Base-by-base conservation (phyloP, 2,113 vertebrate species). In the Agapornis roseicollis region DNA sequence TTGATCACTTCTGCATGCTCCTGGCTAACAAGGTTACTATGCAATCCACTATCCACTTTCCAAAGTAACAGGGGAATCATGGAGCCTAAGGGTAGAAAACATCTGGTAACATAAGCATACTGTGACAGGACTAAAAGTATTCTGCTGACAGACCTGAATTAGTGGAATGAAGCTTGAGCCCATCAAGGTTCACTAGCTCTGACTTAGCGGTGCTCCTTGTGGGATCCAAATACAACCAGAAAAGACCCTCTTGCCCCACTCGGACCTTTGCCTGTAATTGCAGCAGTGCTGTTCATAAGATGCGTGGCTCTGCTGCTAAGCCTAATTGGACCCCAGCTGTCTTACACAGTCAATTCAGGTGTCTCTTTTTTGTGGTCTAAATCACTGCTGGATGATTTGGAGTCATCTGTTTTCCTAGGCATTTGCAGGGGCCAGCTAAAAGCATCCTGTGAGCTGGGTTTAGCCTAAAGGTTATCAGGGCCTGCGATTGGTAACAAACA, bases 211-310 rank as follows among this genome's bases (percentile, higher is more conserved):
- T 19, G 37, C 35, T 64, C 24, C 58, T 46, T 55, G 35, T 13
- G 66, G 56, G 47, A 64, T 44, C 13, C 42, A 33, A 47, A 65
- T 0, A 50, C 6, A 35, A 71, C 28, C 56, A 46, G 61, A 22
- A 12, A 19, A 15, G 18, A 52, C 33, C 63, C 33, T 41, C 85
- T 79, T 0, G 0, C 77, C 47, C 13, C 0, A 1, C 44, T 92
- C 1, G 3, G 56, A 71, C 19, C 33, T 78, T 28, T 35, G 37
- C 19, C 63, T 80, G 33, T 20, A 39, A 85, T 7, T 16, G 63
- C 20, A 76, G 23, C 29, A 42, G 64, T 47, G 53, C 70, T 47
- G 17, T 15, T 37, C 42, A 25, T 1, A 8, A 3, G 1, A 28
- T 0, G 9, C 3, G 0, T 5, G 12, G 8, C 37, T 72, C 37